phyloP scores from a whole-genome alignment of 2,888 invertebrate genomes.

The Fragum sueziense region DNA sequence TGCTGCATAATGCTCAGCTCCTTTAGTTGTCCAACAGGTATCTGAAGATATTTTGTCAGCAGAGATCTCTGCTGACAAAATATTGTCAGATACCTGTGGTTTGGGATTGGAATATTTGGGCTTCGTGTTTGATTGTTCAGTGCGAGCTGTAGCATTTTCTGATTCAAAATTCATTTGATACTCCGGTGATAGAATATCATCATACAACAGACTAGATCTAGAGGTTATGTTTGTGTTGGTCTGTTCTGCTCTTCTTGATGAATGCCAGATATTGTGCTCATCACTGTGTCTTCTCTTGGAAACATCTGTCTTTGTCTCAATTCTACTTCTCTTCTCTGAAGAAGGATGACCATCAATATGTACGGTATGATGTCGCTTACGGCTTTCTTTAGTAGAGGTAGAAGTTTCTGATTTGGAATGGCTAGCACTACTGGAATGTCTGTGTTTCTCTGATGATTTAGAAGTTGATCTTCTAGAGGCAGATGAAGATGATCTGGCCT shows the following conservation, averaged over 20 bases:
- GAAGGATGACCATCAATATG: background rate
- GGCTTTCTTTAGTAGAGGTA: background rate
- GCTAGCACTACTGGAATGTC: background rate
- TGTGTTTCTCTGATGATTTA: background rate
- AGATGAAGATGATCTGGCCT: too few species aligned
- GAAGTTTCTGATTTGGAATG: background rate
- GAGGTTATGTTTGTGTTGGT: background rate
- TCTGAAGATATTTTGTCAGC: too few species aligned
- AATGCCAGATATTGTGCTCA: background rate
- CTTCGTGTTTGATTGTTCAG: background rate
- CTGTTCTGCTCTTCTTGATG: background rate
- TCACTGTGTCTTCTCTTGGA: conserved; percentile 12
- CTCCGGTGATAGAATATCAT: background rate
- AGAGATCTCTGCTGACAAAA: background rate
- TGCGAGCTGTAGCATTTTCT: background rate
- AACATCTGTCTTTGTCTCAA: background rate
- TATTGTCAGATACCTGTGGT: background rate
- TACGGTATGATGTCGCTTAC: conserved; percentile 15
- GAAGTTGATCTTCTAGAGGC: too few species aligned
- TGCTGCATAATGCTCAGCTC: too few species aligned
- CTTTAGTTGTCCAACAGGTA: too few species aligned
- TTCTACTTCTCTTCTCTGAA: background rate
- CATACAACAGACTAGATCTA: background rate
- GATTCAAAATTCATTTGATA: background rate
- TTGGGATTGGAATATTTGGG: background rate